These are phyloP conservation scores for Odontomachus brunneus DNA, from an alignment of 1,140 invertebrate species.

Conservation along the genomic window DNA sequence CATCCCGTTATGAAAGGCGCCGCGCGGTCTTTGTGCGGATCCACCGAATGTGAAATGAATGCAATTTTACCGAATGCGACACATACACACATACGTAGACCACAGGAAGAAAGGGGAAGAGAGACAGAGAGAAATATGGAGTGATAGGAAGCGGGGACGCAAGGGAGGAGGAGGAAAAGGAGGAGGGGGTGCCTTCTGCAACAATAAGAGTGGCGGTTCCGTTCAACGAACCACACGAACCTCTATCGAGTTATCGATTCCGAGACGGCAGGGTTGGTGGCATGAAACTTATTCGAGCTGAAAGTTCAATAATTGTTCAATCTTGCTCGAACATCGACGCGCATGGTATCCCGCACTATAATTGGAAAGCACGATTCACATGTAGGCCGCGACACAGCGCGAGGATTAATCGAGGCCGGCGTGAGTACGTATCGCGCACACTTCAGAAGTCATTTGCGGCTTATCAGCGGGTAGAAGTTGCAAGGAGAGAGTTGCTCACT, in stretches of 20 bases:
- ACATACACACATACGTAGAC: not conserved
- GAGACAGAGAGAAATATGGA: slow-evolving; percentile 3
- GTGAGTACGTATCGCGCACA: not conserved
- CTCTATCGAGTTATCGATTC: slow-evolving; percentile 74
- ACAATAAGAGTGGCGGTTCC: slow-evolving; percentile 61
- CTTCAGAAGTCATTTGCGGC: slow-evolving; percentile 11
- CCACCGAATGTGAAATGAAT: slow-evolving; percentile 46
- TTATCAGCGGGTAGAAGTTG: not conserved
- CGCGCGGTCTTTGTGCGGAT: slow-evolving; percentile 28
- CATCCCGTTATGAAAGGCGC: slow-evolving; percentile 30
- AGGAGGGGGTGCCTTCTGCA: not conserved
- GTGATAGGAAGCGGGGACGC: slow-evolving; percentile 7
- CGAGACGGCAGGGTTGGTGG: slow-evolving; percentile 74
- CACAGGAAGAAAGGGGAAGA: no score
- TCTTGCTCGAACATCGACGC: slow-evolving; percentile 77
- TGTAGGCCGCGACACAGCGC: slow-evolving; percentile 29
- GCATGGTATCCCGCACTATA: slow-evolving; percentile 64
- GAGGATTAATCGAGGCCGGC: slow-evolving; percentile 26
- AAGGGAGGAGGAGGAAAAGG: not conserved
- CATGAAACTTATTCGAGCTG: slow-evolving; percentile 77
- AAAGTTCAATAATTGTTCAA: slow-evolving; percentile 83
- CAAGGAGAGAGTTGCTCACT: not conserved
- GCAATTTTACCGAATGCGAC: slow-evolving; percentile 38
- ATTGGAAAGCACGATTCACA: slow-evolving; percentile 55
- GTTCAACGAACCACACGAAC: slow-evolving; percentile 68